Conservation (phyloP, 2,888 invertebrate genomes). For the Campoplex capitator region DNA sequence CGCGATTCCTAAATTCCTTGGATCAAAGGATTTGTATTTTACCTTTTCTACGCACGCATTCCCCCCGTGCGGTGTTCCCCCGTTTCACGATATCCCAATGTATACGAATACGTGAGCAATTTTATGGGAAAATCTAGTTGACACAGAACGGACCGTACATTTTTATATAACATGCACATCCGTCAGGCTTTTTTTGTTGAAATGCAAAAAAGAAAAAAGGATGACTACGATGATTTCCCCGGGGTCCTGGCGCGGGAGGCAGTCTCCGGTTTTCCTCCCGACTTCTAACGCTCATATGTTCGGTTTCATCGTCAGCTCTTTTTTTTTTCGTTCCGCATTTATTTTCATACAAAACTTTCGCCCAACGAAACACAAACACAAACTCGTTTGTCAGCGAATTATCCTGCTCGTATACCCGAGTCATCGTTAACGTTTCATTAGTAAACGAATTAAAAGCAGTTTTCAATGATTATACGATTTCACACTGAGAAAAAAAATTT, state of each 20-base stretch:
- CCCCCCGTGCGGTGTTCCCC: neutral
- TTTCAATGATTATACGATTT: neutral
- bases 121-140: neutral
- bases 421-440: too few relatives aligned
- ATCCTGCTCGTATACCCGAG: neutral
- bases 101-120: neutral
- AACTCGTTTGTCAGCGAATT: neutral
- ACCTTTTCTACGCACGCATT: neutral
- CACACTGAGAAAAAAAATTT: too few relatives aligned
- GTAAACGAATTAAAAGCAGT: neutral
- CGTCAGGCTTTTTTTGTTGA: conserved; percentile 40
- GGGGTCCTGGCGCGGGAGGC: conserved; percentile 29
- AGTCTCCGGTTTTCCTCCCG: conserved; percentile 25
- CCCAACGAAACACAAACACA: neutral
- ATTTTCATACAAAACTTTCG: neutral
- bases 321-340: neutral
- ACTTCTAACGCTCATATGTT: conserved; percentile 28
- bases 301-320: neutral
- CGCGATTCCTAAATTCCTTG: neutral
- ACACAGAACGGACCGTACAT: neutral
- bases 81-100: neutral
- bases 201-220: conserved; percentile 55
- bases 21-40: conserved; percentile 13
- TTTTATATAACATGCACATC: conserved; percentile 14
- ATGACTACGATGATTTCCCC: conserved; percentile 64